Base-by-base conservation (phyloP, 2,797 vertebrate genomes). In the Pangasius djambal region DNA sequence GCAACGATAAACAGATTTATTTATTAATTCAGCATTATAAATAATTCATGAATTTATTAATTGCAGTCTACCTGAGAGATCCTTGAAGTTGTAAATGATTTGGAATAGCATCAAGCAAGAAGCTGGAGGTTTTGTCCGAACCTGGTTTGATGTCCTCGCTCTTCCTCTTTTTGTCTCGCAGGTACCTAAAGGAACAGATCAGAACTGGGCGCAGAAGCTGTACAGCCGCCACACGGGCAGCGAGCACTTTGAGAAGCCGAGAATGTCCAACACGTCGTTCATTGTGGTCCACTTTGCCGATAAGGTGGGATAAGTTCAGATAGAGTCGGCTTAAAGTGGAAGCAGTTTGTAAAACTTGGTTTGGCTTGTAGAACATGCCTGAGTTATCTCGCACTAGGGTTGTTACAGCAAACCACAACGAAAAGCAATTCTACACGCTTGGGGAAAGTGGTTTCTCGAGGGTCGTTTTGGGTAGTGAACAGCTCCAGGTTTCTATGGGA, bases 151-250 rank as follows among this genome's bases (percentile, higher is more conserved):
- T 4, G 13, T 28, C 50, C 18, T 70, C 12, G 28, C 9, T 40
- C 25, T 25, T 86, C 25, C 52, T 12, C 59, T 87, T 50, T 74
- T 70, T 10, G 15, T 88, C 70, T 83, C 31, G 25, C 94, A 98
- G 98, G 97, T 99, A 88, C 98, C 98, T 1, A 99, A 98, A 94
- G 98, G 98, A 90, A 98, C 98, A 0, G 98, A 99, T 89, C 95
- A 98, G 94, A 99, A 98, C 95, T 99, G 98, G 98, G 95, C 95
- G 0, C 98, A 98, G 95, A 99, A 99, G 92, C 95, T 99, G 0
- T 99, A 98, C 0, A 95, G 96, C 88, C 94, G 96, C 13, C 96
- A 99, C 28, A 59, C 89, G 0, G 82, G 87, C 95, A 96, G 96
- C 81, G 95, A 94, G 7, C 98, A 99, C 94, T 99, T 99, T 89